These are phyloP conservation scores for Panthera leo DNA, from an alignment of 2,113 vertebrate species.

Conservation along the genomic window DNA sequence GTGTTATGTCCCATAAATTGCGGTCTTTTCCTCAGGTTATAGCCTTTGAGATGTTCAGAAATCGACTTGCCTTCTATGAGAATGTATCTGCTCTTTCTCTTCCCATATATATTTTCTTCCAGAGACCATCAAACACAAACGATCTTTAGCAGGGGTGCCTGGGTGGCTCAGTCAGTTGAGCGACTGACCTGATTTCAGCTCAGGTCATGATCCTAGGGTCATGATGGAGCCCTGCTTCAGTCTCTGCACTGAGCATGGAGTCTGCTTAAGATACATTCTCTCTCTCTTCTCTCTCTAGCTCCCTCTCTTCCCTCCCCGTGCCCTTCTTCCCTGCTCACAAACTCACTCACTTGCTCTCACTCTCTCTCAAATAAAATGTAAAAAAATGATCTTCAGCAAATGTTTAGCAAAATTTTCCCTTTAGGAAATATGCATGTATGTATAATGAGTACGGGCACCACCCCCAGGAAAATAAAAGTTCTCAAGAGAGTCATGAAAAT, in stretches of 20 bases:
- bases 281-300: no score
- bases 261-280: no score
- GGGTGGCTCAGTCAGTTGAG: no score
- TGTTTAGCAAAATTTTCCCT: background rate
- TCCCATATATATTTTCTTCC: background rate
- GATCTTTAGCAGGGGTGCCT: background rate
- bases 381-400: no score
- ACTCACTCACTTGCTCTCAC: accelerated
- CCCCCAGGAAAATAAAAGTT: background rate
- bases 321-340: no score
- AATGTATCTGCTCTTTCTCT: background rate
- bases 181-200: no score
- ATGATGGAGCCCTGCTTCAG: no score
- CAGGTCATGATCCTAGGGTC: no score
- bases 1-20: background rate
- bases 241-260: no score
- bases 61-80: background rate
- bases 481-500: background rate
- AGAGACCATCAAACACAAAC: background rate
- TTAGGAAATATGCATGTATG: background rate
- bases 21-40: background rate
- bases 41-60: background rate
- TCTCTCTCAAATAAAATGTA: no score
- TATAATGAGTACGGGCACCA: background rate
- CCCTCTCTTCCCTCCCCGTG: no score